phyloP scores from a whole-genome alignment of 2,797 vertebrate genomes.

The Premnoplex brunnescens region DNA sequence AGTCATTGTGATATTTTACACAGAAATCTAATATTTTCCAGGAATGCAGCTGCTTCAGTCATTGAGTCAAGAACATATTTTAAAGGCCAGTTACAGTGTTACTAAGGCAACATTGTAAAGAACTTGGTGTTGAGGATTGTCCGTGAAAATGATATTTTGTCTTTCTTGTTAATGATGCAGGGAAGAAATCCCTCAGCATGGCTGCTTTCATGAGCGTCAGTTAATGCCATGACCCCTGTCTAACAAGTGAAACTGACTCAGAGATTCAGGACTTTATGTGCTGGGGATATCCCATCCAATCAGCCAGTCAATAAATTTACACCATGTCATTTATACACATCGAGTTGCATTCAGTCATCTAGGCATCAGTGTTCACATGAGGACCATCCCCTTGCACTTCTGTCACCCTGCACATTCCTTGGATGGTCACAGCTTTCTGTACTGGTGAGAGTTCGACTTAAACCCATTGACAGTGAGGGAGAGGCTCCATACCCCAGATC shows the following conservation, averaged over 20 bases:
- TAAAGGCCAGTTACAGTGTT: not conserved
- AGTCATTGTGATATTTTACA: not conserved
- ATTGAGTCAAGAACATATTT: not conserved
- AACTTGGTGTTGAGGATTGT: not conserved
- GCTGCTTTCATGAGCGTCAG: not conserved
- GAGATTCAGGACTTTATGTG: not conserved
- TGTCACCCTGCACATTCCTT: not conserved
- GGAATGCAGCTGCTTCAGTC: not conserved
- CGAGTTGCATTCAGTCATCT: not conserved
- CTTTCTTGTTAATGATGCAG: not conserved
- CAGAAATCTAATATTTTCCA: not conserved
- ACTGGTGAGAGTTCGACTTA: not conserved
- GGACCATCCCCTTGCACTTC: accelerated
- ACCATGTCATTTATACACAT: not conserved
- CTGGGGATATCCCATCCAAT: not conserved
- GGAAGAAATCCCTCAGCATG: not conserved
- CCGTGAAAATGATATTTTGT: not conserved
- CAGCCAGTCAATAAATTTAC: not conserved
- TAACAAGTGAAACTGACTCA: not conserved
- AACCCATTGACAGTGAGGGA: accelerated
- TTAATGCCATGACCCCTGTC: not conserved
- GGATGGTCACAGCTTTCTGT: not conserved
- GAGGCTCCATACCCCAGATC: accelerated
- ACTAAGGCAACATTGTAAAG: not conserved
- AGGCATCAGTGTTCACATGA: not conserved